A percentile compares a stretch with the other conserved stretches of the same genome.
Evolutionary conservation across 92 coral and sea anemone genomes (phyloP).

Genomic region (Porites rus): DNA sequence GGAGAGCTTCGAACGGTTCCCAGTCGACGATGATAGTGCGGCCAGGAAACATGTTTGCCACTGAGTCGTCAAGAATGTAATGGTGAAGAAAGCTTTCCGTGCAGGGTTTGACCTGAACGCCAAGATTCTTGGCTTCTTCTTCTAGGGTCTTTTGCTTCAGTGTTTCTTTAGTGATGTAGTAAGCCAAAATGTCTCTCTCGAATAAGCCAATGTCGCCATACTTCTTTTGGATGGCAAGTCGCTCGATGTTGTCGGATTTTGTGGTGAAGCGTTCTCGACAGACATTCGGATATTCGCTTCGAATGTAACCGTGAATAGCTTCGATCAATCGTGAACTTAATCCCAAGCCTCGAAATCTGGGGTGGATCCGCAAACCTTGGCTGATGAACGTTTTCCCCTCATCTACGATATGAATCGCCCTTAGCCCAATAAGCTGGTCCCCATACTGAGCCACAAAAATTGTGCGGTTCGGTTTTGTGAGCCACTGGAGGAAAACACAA

Average conservation of each 20-base stretch:
- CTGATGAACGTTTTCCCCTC: slow-evolving; percentile 87
- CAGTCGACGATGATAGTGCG: slow-evolving; percentile 88
- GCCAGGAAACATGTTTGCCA: slow-evolving; percentile 84
- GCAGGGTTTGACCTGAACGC: slow-evolving; percentile 68
- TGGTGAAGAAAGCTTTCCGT: slow-evolving; percentile 59
- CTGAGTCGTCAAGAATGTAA: slow-evolving; percentile 65
- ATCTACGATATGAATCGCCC: slow-evolving; percentile 94
- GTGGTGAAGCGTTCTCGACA: slow-evolving; percentile 95
- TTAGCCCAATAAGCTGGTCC: slow-evolving; percentile 79
- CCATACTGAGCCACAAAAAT: slow-evolving; percentile 87
- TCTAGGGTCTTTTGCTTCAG: slow-evolving; percentile 31
- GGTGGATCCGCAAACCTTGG: slow-evolving; percentile 95
- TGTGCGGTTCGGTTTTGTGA: slow-evolving; percentile 66
- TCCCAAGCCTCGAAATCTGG: slow-evolving; percentile 88
- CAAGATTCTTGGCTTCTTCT: slow-evolving; percentile 26
- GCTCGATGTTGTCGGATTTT: slow-evolving; percentile 92
- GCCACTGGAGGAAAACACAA: slow-evolving; percentile 85
- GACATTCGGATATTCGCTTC: slow-evolving; percentile 74
- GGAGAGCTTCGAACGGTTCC: slow-evolving; percentile 93
- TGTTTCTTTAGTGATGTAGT: slow-evolving; percentile 69
- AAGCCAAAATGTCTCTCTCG: slow-evolving; percentile 90
- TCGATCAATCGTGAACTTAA: slow-evolving; percentile 82
- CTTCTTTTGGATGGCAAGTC: slow-evolving; percentile 93
- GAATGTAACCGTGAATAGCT: slow-evolving; percentile 80
- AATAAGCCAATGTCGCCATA: slow-evolving; percentile 84